These are phyloP conservation scores for Ploceus nigricollis DNA, from an alignment of 2,113 vertebrate genomes.

Conservation along the genomic window DNA sequence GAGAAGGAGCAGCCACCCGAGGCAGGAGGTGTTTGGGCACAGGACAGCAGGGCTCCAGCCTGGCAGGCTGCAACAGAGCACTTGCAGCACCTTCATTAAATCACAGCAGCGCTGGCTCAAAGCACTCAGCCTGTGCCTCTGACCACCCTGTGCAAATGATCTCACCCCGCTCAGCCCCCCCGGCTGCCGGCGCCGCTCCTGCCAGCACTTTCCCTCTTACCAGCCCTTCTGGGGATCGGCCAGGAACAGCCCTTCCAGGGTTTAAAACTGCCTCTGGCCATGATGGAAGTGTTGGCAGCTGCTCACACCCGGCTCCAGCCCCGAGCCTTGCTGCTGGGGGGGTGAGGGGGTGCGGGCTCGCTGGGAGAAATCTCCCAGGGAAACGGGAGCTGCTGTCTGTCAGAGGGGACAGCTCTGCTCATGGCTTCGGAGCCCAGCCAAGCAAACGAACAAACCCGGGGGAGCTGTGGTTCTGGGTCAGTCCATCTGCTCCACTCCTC, in stretches of 20 bases:
- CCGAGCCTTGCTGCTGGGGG: rapidly evolving
- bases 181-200: not conserved
- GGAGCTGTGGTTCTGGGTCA: not conserved
- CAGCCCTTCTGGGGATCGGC: not conserved
- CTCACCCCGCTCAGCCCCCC: not conserved
- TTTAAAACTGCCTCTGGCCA: not conserved
- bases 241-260: not conserved
- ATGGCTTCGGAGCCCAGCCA: not conserved
- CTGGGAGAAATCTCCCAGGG: not conserved
- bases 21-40: not conserved
- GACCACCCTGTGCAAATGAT: not conserved
- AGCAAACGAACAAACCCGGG: not conserved
- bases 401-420: not conserved
- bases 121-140: not conserved
- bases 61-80: not conserved
- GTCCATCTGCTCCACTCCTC: not conserved
- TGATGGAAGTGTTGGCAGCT: rapidly evolving
- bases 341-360: rapidly evolving
- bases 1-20: not conserved
- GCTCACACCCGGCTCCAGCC: rapidly evolving
- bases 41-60: not conserved
- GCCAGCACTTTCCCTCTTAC: not conserved
- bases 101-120: not conserved
- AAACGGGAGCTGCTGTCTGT: not conserved
- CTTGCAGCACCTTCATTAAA: not conserved